Percentiles rank a stretch among this genome's conserved stretches.
phyloP scores from a whole-genome alignment of 2,888 invertebrate genomes.

The Scrobipalpa atriplicella region DNA sequence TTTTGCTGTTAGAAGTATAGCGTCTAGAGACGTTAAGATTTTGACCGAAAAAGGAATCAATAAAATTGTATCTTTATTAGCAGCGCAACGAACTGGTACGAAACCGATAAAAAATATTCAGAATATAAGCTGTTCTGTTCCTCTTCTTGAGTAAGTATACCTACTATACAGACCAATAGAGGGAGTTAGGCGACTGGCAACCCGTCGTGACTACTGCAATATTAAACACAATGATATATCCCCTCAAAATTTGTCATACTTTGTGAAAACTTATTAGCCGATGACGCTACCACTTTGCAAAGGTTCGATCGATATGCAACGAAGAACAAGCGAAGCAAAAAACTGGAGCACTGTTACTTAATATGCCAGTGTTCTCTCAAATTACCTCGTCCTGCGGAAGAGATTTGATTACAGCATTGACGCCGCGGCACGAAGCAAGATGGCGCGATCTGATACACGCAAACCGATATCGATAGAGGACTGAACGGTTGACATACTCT shows the following conservation, averaged over 20 bases:
- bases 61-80: background rate
- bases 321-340: background rate
- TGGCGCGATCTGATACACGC: slow-evolving; percentile 18
- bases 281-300: no score
- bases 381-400: slow-evolving; percentile 8
- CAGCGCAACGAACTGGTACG: no score
- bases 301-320: no score
- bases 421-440: slow-evolving; percentile 18
- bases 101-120: no score
- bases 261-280: no score
- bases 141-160: no score
- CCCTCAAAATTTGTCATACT: no score
- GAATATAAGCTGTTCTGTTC: no score
- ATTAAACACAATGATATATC: no score
- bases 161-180: no score
- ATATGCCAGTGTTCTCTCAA: slow-evolving; percentile 12
- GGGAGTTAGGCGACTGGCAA: no score
- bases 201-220: no score
- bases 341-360: slow-evolving; percentile 6
- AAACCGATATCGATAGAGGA: slow-evolving; percentile 20
- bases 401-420: slow-evolving; percentile 25
- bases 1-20: background rate
- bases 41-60: background rate
- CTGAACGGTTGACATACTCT: slow-evolving; percentile 28
- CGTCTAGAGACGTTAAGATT: background rate